Conservation (phyloP, 2,113 vertebrate species). For the Tricholaema leucomelas region DNA sequence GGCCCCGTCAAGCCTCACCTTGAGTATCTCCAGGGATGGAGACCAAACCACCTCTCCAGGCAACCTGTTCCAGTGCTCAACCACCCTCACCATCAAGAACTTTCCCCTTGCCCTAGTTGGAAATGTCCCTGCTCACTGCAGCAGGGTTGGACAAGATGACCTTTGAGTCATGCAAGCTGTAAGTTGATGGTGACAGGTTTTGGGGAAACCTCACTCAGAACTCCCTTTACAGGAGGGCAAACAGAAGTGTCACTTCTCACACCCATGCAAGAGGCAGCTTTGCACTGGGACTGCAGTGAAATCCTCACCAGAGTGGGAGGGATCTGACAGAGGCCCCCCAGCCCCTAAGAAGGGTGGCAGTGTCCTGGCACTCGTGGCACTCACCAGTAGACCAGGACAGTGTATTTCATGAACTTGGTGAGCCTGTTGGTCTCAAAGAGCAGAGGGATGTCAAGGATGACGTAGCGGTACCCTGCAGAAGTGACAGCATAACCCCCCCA, state of each 20-base stretch:
- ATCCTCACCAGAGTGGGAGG: not conserved
- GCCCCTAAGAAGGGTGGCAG: not conserved
- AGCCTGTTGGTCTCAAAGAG: conserved; percentile 89
- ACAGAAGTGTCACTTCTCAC: not conserved
- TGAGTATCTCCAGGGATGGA: no score
- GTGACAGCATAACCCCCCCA: not conserved
- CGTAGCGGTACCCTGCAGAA: conserved; percentile 87
- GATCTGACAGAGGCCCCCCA: fast-evolving
- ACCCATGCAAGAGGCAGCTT: fast-evolving
- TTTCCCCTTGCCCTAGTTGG: no score
- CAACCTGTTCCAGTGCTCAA: no score
- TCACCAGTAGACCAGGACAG: conserved; percentile 95
- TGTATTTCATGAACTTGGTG: conserved; percentile 89
- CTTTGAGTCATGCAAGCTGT: no score
- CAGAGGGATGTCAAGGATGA: conserved; percentile 94
- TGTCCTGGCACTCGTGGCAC: not conserved
- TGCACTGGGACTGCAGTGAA: not conserved
- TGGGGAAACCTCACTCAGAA: not conserved
- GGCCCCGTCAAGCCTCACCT: no score
- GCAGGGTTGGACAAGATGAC: no score
- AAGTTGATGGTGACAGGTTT: not conserved
- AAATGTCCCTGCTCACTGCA: no score
- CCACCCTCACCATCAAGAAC: no score
- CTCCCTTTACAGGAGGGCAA: not conserved
- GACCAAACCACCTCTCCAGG: no score